Base-by-base conservation (phyloP, 1,140 invertebrate species). In the Pollicipes pollicipes region DNA sequence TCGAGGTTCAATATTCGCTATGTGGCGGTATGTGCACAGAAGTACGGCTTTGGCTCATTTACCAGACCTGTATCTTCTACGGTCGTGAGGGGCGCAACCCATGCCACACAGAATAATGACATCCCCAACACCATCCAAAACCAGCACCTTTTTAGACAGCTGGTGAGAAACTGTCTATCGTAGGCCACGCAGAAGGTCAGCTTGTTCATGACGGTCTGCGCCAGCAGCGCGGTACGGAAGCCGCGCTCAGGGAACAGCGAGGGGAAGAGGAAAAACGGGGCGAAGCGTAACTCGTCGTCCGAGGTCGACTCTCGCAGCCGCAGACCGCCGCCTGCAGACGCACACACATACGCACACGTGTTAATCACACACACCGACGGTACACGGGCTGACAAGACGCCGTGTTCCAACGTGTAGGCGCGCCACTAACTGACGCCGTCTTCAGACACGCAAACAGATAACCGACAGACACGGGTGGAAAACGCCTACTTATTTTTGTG, bases 131-230 rank as follows among this genome's bases (percentile, higher is more conserved):
- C 10, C 21, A 27, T 1, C 29, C 10, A 37, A 17, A 17, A 16
- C 28, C 45, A 37, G 28, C 69, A 70, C 32, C 21, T 28, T 30
- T 31, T n/a, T 13, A 37, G 32, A 27, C 68, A 69, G 13, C 26
- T 13, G 32, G 32, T 69, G 68, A 63, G 68, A 28, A 69, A 69
- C n/a, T n/a, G n/a, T 16, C 58, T 16, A 29, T 69, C 28, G 68
- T 64, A 27, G 27, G 63, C 63, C 6, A 64, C 63, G 8, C 24
- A 0, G 0, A 45, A 26, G 21, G 27, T 69, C 26, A 30, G 32
- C 29, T 30, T 3, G 29, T 63, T 28, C 58, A 69, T 69, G n/a
- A 30, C n/a, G 27, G 32, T 27, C 29, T 69, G 68, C 58, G 27
- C 68, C 0, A n/a, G 68, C 27, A 63, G 27, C 68, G 32, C 58